Evolutionary conservation across 2,797 vertebrate species (phyloP).

Genomic region (Myioborus miniatus): DNA sequence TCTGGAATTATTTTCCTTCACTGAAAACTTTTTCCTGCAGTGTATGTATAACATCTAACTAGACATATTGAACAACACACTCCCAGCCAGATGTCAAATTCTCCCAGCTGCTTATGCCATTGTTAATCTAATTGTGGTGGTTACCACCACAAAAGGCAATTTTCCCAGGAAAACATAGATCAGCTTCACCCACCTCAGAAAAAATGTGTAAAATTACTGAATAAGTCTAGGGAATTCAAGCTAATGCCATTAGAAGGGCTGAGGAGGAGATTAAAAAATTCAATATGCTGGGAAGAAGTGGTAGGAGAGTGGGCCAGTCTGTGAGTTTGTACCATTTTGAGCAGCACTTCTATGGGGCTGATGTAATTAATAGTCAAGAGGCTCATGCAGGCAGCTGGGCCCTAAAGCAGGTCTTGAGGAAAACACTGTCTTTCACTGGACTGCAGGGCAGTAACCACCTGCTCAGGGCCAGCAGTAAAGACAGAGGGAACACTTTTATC

Average conservation of each 20-base stretch:
- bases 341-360: not conserved
- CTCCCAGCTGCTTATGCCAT: not conserved
- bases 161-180: not conserved
- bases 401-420: not conserved
- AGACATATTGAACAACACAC: not conserved
- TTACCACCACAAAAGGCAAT: not conserved
- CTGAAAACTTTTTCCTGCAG: not conserved
- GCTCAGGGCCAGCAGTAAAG: not conserved
- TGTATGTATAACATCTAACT: not conserved
- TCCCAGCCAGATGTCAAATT: not conserved
- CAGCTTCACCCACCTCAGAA: not conserved
- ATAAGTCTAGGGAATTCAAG: not conserved
- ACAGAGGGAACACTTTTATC: not conserved
- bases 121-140: not conserved
- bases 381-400: not conserved
- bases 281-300: not conserved
- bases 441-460: not conserved
- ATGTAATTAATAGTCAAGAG: not conserved
- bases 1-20: not conserved
- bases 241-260: not conserved
- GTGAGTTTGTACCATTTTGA: not conserved
- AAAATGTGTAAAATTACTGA: not conserved
- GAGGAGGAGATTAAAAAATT: not conserved
- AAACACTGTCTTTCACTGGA: not conserved
- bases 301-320: not conserved